Base-by-base conservation (phyloP, 1,140 invertebrate genomes). In the Leptopilina boulardi region DNA sequence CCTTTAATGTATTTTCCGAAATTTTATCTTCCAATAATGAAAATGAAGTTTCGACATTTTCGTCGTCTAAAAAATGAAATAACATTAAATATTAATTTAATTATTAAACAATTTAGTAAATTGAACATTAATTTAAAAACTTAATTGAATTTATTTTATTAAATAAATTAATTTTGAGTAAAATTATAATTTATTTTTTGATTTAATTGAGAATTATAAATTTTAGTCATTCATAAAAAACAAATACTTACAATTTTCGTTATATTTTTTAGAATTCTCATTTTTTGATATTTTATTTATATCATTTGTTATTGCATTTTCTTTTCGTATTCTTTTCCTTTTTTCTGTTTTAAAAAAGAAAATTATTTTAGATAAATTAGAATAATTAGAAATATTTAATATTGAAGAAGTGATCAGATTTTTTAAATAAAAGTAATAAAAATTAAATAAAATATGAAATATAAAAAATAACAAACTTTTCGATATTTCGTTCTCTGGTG, bases 1-100 rank as follows among this genome's bases (percentile, higher is more conserved):
- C 97, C 88, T 96, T 96, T 15, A 98, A 87, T 0, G 98, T 98
- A 15, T 94, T 90, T 81, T 98, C 97, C 85, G 94, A 95, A 1
- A 96, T 94, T 89, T 91, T 93, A 6, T 92, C 93, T 84, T 94
- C 92, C 0, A 96, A 85, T 0, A 93, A 90, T 41, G 91, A 88
- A 87, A 96, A 96, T 34, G 92, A 92, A 81, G 92, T 93, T 74
- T 91, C 93, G 10, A 1, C 1, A 51, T 51, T 4, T 51, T 51
- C 47, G 2, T 1, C 3, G 18, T 18, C 47, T 51, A n/a, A n/a
- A n/a, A 51, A 51, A 18, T n/a, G 18, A 47, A 47, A 47, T 15
- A 15, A 11, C 9, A 18, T 3, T 18, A 4, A 51, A 18, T 51
- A 2, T 18, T 18, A 51, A 51, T n/a, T 51, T 51, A 18, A 47